Conservation (phyloP, 2,888 invertebrate genomes). For the Lobophora halterata region DNA sequence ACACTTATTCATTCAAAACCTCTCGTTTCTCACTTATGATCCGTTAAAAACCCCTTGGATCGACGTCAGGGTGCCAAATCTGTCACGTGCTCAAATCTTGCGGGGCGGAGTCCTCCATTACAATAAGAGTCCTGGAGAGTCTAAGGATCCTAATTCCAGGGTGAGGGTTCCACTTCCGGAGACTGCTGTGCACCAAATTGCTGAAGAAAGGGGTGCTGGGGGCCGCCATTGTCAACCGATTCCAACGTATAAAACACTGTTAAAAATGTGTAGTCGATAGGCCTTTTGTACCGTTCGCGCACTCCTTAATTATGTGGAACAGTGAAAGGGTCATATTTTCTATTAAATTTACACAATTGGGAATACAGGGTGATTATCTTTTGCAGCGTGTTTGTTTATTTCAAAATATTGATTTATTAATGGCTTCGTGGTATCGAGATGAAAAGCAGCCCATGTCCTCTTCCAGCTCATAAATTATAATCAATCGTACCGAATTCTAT, state of each 20-base stretch:
- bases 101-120: constrained; percentile 65
- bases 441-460: no score
- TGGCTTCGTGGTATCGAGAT: no score
- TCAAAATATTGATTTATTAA: no score
- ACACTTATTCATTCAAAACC: no score
- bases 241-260: constrained; percentile 72
- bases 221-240: constrained; percentile 72
- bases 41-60: constrained; percentile 18
- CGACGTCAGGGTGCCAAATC: constrained; percentile 40
- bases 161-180: constrained; percentile 68
- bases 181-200: constrained; percentile 75
- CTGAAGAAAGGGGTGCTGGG: constrained; percentile 71
- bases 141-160: constrained; percentile 70
- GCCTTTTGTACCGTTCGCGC: constrained; percentile 66
- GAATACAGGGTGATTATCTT: constrained; percentile 50
- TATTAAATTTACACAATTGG: constrained; percentile 70
- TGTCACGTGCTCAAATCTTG: constrained; percentile 72
- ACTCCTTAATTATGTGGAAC: constrained; percentile 78
- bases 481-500: no score
- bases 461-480: no score
- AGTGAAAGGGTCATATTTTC: constrained; percentile 80
- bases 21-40: no score
- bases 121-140: constrained; percentile 68
- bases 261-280: constrained; percentile 74
- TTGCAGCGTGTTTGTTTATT: no score